phyloP scores from a whole-genome alignment of 2,113 vertebrate genomes.

The Cichladusa arquata region DNA sequence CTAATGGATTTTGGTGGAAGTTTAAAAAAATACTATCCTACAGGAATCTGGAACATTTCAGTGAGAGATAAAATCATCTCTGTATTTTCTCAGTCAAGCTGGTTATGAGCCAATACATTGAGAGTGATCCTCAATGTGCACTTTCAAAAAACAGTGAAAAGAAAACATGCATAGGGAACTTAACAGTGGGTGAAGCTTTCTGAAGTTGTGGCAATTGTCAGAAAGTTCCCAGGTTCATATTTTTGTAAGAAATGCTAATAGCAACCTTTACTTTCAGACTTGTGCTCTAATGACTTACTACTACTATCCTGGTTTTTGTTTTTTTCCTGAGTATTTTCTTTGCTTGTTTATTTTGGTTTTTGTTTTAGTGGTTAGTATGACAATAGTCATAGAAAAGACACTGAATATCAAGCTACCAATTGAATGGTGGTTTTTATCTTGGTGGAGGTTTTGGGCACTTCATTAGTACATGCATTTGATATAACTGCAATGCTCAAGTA shows the following conservation, averaged over 20 bases:
- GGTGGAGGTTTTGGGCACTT: background rate
- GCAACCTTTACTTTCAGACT: background rate
- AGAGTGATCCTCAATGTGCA: background rate
- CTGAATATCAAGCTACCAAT: background rate
- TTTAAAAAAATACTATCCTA: background rate
- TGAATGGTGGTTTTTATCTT: background rate
- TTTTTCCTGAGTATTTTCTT: background rate
- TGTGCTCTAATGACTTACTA: background rate
- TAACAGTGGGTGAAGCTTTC: background rate
- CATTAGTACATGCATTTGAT: background rate
- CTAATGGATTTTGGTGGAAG: background rate
- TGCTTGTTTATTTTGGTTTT: background rate
- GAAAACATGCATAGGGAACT: background rate
- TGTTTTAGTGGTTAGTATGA: background rate
- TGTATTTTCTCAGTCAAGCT: background rate
- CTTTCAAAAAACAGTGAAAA: background rate
- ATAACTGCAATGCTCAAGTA: background rate
- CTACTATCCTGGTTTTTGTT: background rate
- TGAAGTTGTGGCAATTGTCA: background rate
- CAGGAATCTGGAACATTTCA: background rate
- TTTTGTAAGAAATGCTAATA: background rate
- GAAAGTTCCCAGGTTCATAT: background rate
- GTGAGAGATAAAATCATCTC: background rate
- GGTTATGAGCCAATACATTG: fast-evolving
- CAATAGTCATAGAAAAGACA: background rate